A percentile compares a stretch with the other conserved stretches of the same genome.
Conservation (phyloP, 2,888 invertebrate genomes). For the Teinopalpus imperialis region DNA sequence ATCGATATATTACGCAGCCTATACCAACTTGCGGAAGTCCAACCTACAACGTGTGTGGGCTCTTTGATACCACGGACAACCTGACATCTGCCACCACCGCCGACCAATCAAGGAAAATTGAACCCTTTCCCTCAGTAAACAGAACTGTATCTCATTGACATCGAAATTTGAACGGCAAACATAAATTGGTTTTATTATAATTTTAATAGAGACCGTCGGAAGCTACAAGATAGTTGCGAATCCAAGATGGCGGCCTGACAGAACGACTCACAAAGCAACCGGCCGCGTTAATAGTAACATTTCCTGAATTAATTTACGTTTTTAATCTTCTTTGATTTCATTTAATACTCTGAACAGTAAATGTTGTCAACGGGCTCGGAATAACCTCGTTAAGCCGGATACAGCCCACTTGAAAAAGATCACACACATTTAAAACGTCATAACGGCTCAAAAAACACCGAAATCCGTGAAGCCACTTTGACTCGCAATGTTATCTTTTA, state of each 20-base stretch:
- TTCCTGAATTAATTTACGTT: constrained; percentile 39
- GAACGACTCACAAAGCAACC: constrained; percentile 38
- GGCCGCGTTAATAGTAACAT: constrained; percentile 40
- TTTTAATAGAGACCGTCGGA: constrained; percentile 42
- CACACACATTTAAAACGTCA: constrained; percentile 6
- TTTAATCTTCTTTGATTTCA: constrained; percentile 41
- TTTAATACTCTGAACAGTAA: constrained; percentile 20
- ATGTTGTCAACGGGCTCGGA: constrained; percentile 13
- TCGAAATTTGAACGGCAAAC: constrained; percentile 9
- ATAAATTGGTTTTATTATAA: constrained; percentile 36
- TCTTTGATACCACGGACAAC: constrained; percentile 41
- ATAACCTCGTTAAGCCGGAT: constrained; percentile 14
- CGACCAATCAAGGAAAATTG: background rate
- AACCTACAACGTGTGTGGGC: constrained; percentile 56
- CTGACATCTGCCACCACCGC: background rate
- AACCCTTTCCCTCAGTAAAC: background rate
- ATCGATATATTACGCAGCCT: constrained; percentile 30
- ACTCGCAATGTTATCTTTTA: constrained; percentile 2
- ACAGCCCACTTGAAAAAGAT: constrained; percentile 14
- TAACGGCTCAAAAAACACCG: background rate
- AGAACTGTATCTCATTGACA: background rate
- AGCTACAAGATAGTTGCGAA: constrained; percentile 38
- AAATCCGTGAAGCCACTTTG: constrained; percentile 12
- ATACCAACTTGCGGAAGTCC: constrained; percentile 52
- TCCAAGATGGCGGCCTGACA: constrained; percentile 41